These are phyloP conservation scores for Crocodylus rhombifer DNA, from an alignment of 2,797 vertebrate species.

Conservation along the genomic window DNA sequence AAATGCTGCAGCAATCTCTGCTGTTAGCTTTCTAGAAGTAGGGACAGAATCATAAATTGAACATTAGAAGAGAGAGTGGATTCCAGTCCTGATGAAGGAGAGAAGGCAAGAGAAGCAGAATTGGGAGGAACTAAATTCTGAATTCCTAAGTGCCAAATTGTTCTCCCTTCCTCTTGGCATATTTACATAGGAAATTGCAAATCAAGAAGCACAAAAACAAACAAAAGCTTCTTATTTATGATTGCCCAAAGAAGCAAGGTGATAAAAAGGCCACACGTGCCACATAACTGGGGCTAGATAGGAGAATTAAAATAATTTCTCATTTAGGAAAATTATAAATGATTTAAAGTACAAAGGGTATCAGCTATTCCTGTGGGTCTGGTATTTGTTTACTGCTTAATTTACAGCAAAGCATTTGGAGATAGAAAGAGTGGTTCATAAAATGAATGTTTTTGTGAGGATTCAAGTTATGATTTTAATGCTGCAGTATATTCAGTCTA, in stretches of 20 bases:
- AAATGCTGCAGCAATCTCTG: neutral
- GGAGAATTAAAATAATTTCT: neutral
- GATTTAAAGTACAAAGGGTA: neutral
- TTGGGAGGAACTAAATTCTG: neutral
- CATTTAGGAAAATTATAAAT: neutral
- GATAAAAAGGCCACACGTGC: neutral
- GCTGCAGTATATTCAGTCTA: neutral
- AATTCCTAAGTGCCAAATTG: neutral
- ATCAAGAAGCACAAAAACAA: neutral
- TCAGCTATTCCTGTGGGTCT: neutral
- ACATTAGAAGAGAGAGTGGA: fast-evolving
- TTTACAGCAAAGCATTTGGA: neutral
- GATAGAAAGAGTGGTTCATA: neutral
- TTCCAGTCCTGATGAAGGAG: neutral
- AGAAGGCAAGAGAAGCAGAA: neutral
- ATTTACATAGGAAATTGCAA: neutral
- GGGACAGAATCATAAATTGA: neutral
- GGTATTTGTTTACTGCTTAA: neutral
- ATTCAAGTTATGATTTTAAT: neutral
- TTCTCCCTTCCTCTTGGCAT: neutral
- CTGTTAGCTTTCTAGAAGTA: neutral
- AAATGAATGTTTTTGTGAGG: neutral
- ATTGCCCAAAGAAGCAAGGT: neutral
- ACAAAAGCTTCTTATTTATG: neutral
- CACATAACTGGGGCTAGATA: neutral